Evolutionary conservation across 2,797 vertebrate species (phyloP).

Genomic region (Tenualosa ilisha): DNA sequence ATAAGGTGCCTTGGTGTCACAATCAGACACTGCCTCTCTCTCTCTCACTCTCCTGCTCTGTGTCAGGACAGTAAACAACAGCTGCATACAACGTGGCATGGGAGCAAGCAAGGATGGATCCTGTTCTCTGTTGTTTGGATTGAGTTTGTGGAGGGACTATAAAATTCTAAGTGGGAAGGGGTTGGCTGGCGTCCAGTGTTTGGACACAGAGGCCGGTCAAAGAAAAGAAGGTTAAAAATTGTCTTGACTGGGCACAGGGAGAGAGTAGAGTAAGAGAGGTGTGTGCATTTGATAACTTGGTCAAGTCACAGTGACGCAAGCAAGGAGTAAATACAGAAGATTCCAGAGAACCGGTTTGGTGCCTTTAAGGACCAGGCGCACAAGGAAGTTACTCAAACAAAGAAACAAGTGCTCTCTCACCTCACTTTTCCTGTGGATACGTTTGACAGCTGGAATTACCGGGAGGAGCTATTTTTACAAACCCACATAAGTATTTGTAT

Average conservation of each 20-base stretch:
- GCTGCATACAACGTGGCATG: not conserved
- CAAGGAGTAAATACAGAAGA: not conserved
- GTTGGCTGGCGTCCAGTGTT: not conserved
- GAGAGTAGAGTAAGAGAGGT: not conserved
- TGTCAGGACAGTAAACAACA: not conserved
- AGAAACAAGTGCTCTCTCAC: not conserved
- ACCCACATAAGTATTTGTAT: not conserved
- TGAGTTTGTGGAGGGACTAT: not conserved
- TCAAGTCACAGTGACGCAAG: not conserved
- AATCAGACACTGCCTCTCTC: not conserved
- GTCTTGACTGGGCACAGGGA: not conserved
- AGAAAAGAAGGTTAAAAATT: not conserved
- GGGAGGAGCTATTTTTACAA: not conserved
- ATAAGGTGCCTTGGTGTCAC: not conserved
- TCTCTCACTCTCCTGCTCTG: not conserved
- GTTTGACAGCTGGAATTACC: constrained; percentile 9
- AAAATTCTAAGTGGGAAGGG: not conserved
- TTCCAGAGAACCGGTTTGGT: constrained; percentile 10
- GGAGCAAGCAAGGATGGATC: not conserved
- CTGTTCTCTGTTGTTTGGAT: not conserved
- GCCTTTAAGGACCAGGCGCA: not conserved
- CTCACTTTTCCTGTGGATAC: not conserved
- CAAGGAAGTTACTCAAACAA: not conserved
- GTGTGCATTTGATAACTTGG: not conserved
- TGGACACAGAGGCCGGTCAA: not conserved